phyloP scores from a whole-genome alignment of 2,113 vertebrate species.

The Rhynchopsitta pachyrhyncha region DNA sequence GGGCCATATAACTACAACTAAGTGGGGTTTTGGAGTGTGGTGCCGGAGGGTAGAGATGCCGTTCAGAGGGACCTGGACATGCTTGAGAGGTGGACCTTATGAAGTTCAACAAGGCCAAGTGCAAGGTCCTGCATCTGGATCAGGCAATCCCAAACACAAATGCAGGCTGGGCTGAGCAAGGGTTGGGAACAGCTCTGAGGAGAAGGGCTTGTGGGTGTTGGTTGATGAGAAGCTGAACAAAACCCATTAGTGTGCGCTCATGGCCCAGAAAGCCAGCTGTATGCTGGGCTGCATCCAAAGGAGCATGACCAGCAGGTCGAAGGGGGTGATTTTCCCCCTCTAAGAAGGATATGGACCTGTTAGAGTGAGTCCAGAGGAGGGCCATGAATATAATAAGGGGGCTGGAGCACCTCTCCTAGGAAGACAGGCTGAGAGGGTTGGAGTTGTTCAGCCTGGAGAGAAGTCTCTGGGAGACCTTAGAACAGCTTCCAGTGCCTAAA shows the following conservation, averaged over 20 bases:
- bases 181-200: neutral
- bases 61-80: neutral
- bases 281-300: neutral
- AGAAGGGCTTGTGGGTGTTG: neutral
- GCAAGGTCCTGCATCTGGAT: neutral
- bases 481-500: neutral
- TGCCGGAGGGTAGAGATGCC: neutral
- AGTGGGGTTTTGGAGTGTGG: neutral
- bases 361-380: neutral
- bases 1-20: neutral
- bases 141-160: neutral
- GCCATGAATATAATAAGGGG: neutral
- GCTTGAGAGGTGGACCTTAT: neutral
- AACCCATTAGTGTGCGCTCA: neutral
- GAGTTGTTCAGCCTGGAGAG: neutral
- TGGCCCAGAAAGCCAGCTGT: neutral
- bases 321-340: neutral
- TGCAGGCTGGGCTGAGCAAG: neutral
- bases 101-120: neutral
- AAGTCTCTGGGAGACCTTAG: neutral
- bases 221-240: neutral
- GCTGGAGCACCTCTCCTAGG: neutral
- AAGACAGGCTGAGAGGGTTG: neutral
- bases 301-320: neutral
- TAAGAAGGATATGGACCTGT: neutral